Base-by-base conservation (phyloP, 2,113 vertebrate species). In the Rhinolophus ferrumequinum region DNA sequence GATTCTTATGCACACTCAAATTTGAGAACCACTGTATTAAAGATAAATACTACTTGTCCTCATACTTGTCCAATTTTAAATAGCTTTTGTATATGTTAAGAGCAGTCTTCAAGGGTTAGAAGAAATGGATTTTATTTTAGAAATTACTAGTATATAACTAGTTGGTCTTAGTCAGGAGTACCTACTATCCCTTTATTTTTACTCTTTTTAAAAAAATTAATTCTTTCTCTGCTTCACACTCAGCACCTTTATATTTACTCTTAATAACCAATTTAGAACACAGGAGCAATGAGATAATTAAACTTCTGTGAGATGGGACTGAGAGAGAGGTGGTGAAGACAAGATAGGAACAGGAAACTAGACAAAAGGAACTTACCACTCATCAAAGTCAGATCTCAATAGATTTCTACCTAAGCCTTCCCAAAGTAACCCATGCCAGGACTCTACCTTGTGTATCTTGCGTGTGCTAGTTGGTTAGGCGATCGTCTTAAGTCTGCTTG, bases 101-200 rank as follows among this genome's bases (percentile, higher is more conserved):
- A 95, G 85, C 56, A 15, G 60, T 72, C 77, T 35, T 30, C 44
- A 69, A 33, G 8, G 9, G 38, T 38, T 89, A 83, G 58, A 90
- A 94, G n/a, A 95, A 96, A 38, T 62, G 14, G 70, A 33, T 91
- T 94, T 96, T 69, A 62, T 90, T 96, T 93, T 87, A 86, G 82
- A 33, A 50, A 52, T 79, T 85, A 16, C 19, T 72, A 26, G 26
- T 44, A 11, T 69, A 88, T 77, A 38, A 70, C 66, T 73, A 72
- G 30, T 82, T 85, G 33, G 4, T 69, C 2, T 94, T 87, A 67
- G 58, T 80, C 28, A 41, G 80, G 79, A 86, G 33, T 35, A 60
- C 14, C 67, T 90, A 8, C 28, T 64, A 41, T 56, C 21, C 30
- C n/a, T 95, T 91, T 35, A 22, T 62, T 38, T 56, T 93, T 75